Percentiles rank a stretch among this genome's conserved stretches.
Conservation (phyloP, 2,797 vertebrate genomes). For the Oreochromis mossambicus region DNA sequence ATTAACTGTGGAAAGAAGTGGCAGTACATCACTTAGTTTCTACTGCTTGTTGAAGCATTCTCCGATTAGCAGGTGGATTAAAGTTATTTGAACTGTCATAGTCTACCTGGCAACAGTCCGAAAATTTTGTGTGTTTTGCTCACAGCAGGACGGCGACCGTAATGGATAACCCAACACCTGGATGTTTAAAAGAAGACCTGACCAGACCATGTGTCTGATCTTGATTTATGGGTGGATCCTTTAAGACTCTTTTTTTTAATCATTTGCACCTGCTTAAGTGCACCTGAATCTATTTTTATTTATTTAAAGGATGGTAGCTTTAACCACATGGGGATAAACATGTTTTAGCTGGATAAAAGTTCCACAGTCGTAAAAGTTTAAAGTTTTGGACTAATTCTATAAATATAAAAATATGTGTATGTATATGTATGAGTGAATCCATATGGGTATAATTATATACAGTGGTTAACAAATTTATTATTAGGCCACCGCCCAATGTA, state of each 20-base stretch:
- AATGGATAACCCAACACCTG: background rate
- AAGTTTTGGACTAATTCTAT: background rate
- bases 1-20: background rate
- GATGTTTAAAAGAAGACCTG: background rate
- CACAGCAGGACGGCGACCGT: background rate
- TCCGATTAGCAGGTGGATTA: background rate
- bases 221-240: conserved; percentile 10
- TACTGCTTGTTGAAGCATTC: background rate
- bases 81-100: background rate
- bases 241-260: background rate
- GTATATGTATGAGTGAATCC: background rate
- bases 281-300: conserved; percentile 23
- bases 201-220: background rate
- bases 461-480: background rate
- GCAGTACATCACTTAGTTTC: background rate
- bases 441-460: background rate
- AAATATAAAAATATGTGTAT: background rate
- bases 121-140: background rate
- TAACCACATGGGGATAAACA: background rate
- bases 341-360: background rate
- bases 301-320: background rate
- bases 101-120: background rate
- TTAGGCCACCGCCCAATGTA: fast-evolving
- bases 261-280: conserved; percentile 21
- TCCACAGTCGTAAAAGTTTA: background rate